Evolutionary conservation across 2,113 vertebrate genomes (phyloP), one percentile per base, ranked within the genome.

Genomic region (Psephotus haematonotus): DNA sequence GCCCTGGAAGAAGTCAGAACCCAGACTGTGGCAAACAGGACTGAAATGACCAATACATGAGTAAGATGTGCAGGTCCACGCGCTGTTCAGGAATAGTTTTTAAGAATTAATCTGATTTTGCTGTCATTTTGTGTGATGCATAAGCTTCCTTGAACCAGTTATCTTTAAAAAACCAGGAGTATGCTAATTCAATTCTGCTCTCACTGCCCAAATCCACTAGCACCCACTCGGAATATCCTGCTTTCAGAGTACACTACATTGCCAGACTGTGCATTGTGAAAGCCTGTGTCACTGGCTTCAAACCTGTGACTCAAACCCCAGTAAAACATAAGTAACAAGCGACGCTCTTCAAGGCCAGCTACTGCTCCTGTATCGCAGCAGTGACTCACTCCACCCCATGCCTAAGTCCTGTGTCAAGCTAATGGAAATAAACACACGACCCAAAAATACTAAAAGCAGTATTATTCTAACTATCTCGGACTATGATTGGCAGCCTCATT

Each of bases 341-440:
- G 1, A 37, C 0, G 13, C 67, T 75, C 88, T 62, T 59, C 0
- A 4, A 76, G 81, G 77, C 37, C 59, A 52, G 75, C 65, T 31
- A 15, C 71, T n/a, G 55, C 62, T 78, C 71, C 80, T 7, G 7
- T 11, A 50, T 37, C 52, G 13, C 57, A 59, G 57, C 57, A 15
- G 57, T 93, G 92, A 96, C 80, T 96, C 95, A 94, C 64, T 11
- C 88, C 28, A 5, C 37, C 88, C 69, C 90, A 86, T 93, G 86
- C 86, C 86, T 53, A 17, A 93, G 81, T 7, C 69, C 88, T 86
- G 81, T 91, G 86, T 86, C 95, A 82, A 47, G 17, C 67, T 19
- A 10, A 18, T 46, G 76, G 59, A 92, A 93, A 95, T 53, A 94
- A 87, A 78, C 44, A 88, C 27, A 53, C 1, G 1, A 43, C 57